Evolutionary conservation across 2,888 invertebrate species (phyloP).

Genomic region (Cylindroiulus punctatus): DNA sequence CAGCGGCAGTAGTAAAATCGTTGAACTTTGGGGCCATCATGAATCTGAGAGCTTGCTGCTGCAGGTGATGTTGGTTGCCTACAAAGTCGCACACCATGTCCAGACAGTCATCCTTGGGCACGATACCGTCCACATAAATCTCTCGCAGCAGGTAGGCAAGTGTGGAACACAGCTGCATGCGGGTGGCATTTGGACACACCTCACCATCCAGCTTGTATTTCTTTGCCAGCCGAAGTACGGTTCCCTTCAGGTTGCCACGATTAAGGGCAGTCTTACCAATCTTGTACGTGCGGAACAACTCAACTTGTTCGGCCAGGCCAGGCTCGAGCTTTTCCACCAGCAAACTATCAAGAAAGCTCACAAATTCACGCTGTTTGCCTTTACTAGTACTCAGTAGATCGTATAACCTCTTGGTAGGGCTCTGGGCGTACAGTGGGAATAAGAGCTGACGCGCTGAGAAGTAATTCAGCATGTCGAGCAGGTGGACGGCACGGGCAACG

Average conservation of each 20-base stretch:
- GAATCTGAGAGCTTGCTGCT: neutral
- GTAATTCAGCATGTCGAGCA: neutral
- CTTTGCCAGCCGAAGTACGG: neutral
- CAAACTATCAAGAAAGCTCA: neutral
- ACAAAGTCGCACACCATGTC: conserved; percentile 11
- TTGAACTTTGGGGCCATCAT: neutral
- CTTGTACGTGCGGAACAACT: neutral
- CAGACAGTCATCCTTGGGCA: conserved; percentile 17
- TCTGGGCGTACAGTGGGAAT: neutral
- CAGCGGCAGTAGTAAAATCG: neutral
- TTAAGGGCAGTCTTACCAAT: neutral
- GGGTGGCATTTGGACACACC: neutral
- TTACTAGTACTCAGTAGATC: neutral
- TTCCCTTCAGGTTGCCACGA: neutral
- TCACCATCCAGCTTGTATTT: neutral
- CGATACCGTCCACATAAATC: neutral
- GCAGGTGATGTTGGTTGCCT: neutral
- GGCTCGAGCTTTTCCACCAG: neutral
- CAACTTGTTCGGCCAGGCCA: neutral
- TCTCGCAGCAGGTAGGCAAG: neutral
- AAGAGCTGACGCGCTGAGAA: neutral
- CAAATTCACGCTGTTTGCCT: neutral
- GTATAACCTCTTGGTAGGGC: neutral
- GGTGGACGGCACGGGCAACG: neutral
- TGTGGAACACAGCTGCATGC: neutral